Evolutionary conservation across 2,888 invertebrate species (phyloP).

Genomic region (Acleris cristana): DNA sequence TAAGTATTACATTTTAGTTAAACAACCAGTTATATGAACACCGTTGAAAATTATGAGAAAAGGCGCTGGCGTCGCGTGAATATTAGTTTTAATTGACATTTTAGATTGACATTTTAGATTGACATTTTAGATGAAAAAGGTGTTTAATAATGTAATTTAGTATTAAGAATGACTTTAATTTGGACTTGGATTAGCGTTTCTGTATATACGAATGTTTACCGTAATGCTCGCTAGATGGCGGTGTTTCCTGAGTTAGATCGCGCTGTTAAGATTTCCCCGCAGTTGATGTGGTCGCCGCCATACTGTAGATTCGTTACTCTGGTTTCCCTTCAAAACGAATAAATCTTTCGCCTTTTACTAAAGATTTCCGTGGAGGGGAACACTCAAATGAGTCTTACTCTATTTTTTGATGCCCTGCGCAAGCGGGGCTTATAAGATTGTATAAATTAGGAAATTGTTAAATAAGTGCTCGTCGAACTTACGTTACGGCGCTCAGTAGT

Average conservation of each 20-base stretch:
- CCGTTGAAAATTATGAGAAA: conserved; percentile 4
- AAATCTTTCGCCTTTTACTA: conserved; percentile 92
- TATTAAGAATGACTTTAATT: neutral
- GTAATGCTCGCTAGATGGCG: conserved; percentile 20
- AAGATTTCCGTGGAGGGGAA: conserved; percentile 91
- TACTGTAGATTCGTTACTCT: conserved; percentile 62
- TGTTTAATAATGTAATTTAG: neutral
- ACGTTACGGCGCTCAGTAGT: too few species aligned
- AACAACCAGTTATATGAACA: conserved; percentile 5
- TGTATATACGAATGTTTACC: conserved; percentile 10
- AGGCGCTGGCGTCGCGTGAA: conserved; percentile 27
- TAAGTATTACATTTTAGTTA: conserved; percentile 18
- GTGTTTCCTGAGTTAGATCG: conserved; percentile 4
- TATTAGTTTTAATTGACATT: conserved; percentile 14
- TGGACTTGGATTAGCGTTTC: neutral
- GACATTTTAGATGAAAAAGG: neutral
- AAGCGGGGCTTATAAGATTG: conserved; percentile 10
- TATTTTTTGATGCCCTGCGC: conserved; percentile 18
- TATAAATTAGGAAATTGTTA: too few species aligned
- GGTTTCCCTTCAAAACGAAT: conserved; percentile 87
- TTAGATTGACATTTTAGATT: too few species aligned
- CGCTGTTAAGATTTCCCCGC: conserved; percentile 24
- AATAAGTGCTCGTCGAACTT: too few species aligned
- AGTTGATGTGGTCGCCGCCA: conserved; percentile 4
- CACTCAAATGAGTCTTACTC: conserved; percentile 87